Evolutionary conservation across 2,888 invertebrate species (phyloP), one percentile per base, ranked within the genome.

Genomic region (Drosophila mimetica): DNA sequence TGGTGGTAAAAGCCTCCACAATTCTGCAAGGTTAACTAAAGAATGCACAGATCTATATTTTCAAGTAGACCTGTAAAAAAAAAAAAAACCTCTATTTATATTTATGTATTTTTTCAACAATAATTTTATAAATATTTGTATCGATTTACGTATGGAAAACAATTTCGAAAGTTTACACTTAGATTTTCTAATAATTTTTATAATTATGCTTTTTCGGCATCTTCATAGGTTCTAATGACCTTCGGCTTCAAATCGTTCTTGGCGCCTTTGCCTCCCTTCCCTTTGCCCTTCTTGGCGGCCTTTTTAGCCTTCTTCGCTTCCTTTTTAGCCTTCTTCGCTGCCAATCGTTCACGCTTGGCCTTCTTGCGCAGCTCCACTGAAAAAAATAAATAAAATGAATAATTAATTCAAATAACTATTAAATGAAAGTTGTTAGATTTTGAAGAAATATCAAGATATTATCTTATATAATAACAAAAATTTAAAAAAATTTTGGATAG

Each of bases 311-410:
- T 11, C 57, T 37, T 57, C 1, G 18, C 55, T 0, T n/a, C n/a
- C 18, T 11, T 54, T 25, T 57, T 57, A 37, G 36, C 36, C 18
- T 55, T 55, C 3, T 34, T 54, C 2, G 32, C 76, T 28, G 11
- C 37, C 61, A 18, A 11, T 18, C 7, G 47, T 0, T 39, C 52
- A 0, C 22, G 36, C 28, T 47, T 72, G 6, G 32, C 65, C 13
- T 52, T 37, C 30, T 58, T 50, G 2, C 13, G 34, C 4, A 84
- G n/a, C 18, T 70, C 18, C 0, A n/a, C 86, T 86, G 25, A 0
- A 71, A 4, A 11, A 3, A 5, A 1, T 1, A 3, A 20, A 25
- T 2, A 7, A 4, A 9, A 11, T 8, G 5, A 5, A 9, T 11
- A 18, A 1, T 9, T 1, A 30, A 30, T 30, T 30, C 9, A 2